Base-by-base conservation (phyloP, 2,113 vertebrate species). In the Perca fluviatilis region DNA sequence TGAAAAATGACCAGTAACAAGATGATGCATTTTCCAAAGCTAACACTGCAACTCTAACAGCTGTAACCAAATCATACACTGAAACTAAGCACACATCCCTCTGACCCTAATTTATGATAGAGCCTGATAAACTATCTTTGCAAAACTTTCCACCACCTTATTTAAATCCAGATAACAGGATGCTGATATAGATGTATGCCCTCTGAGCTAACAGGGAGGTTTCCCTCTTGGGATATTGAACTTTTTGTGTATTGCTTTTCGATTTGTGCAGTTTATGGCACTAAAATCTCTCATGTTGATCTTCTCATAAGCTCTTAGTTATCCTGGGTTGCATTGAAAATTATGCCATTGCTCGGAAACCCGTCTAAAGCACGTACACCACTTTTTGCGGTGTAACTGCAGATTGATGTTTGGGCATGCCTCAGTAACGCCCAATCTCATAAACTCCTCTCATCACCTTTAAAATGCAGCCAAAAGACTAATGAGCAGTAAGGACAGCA, bases 381-480 rank as follows among this genome's bases (percentile, higher is more conserved):
- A 16, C 23, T 19, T 66, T 40, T 49, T 66, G 49, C 14, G 6
- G 49, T 16, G 15, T 50, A 54, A 54, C 5, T 43, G 23, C 53
- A 62, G 61, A 30, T 23, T 43, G 43, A 77, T 16, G 46, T 47
- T 72, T 66, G 64, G 79, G 64, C 13, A 36, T 46, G 23, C 62
- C 43, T 62, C 62, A 19, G 12, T 40, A 53, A 21, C 2, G 9
- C 7, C 51, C 9, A 54, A 54, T 54, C 2, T 3, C 51, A n/a
- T 21, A 1, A 10, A 18, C 51, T n/a, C 51, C 51, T 1, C 9
- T 10, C 9, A n/a, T 51, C 18, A 43, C 36, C 36, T 40, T 40
- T 43, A 43, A 54, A n/a, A 21, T 56, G 21, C 21, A n/a, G 53
- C 21, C 2, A 2, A 43, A 40, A 11, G 40, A 43, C 40, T 43